Evolutionary conservation across 2,888 invertebrate species (phyloP), one percentile per base, ranked within the genome.

Genomic region (Dicranocentrus wangi): DNA sequence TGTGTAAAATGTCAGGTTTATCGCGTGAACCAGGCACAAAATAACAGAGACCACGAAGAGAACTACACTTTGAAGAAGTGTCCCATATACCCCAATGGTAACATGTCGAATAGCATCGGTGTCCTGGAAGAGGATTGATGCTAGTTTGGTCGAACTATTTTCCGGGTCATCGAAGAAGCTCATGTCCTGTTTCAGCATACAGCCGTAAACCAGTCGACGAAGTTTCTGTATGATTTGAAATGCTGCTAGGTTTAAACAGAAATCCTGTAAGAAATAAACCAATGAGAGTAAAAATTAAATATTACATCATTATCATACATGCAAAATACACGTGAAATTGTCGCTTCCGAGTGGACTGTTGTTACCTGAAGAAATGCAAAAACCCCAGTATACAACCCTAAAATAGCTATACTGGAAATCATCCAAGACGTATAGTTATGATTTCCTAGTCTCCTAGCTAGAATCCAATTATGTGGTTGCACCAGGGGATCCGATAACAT

Each of bases 101-200:
- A 81, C 28, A 39, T 73, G 78, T 39, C 78, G 72, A 42, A 83
- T 55, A 0, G 69, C 28, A 21, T 73, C 75, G 1, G 70, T 43
- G 51, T 78, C 72, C 15, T 70, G 72, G 17, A 73, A 68, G 10
- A 83, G 43, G 17, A 81, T 75, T 8, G 65, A 53, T 1, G 70
- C 61, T 15, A 83, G 42, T 0, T 25, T 39, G 2, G 60, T 7
- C 2, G 70, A 61, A 5, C 43, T 47, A 27, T 78, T 65, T 47
- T 43, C 15, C 0, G 83, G 78, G 65, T 81, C 73, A 1, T 81
- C 81, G 32, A 83, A 83, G 39, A 81, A 83, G 3, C 32, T 27
- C 15, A 58, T 58, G 43, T 81, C 75, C 28, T 83, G 73, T 7
- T 79, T 63, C 17, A 83, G 32, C 21, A 81, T 77, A 2, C 39